These are phyloP conservation scores for Oreochromis mossambicus DNA, from an alignment of 2,797 vertebrate genomes.

Conservation along the genomic window DNA sequence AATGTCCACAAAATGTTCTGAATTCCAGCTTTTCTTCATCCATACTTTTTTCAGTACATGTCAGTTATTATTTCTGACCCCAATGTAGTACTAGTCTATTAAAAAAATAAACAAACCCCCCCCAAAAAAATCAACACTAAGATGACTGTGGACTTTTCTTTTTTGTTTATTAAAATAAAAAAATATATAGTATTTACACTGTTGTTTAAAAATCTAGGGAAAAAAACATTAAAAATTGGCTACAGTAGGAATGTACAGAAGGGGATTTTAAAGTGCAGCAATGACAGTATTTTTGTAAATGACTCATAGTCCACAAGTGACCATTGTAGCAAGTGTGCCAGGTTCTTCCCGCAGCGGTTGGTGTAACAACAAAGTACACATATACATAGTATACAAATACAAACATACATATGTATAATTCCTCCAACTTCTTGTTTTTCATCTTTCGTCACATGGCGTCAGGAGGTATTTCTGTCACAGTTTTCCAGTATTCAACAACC, in stretches of 20 bases:
- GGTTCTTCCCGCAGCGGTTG: neutral
- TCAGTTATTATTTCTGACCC: neutral
- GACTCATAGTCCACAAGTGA: neutral
- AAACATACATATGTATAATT: neutral
- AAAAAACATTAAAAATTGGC: neutral
- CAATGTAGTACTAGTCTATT: neutral
- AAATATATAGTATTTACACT: neutral
- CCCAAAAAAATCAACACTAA: neutral
- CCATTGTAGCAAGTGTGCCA: neutral
- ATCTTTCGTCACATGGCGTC: neutral
- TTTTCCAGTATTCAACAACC: neutral
- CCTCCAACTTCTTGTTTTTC: neutral
- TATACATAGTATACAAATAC: neutral
- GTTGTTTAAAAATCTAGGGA: neutral
- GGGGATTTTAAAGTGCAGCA: slow-evolving; percentile 17
- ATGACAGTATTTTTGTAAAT: neutral
- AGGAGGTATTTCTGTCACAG: neutral
- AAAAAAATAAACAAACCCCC: neutral
- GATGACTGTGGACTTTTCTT: neutral
- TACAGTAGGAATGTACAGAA: neutral
- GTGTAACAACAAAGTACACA: neutral
- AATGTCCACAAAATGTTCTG: neutral
- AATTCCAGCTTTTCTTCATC: neutral
- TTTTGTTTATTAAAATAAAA: neutral
- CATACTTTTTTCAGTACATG: neutral